Evolutionary conservation across 2,888 invertebrate genomes (phyloP).

Genomic region (Cremastinae sp.): DNA sequence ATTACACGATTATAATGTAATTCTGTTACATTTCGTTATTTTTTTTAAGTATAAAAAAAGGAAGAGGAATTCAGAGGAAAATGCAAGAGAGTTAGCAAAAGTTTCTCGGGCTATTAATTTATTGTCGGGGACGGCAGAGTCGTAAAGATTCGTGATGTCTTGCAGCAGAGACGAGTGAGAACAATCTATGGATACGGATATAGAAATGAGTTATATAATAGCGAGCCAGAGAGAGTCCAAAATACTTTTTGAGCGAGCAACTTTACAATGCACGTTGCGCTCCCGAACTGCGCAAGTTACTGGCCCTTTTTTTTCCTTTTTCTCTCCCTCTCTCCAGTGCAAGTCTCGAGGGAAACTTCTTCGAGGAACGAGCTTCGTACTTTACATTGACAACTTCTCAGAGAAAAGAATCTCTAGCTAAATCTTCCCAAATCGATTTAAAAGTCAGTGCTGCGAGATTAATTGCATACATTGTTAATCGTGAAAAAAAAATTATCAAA

Average conservation of each 20-base stretch:
- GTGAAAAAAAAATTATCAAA: too few relatives aligned
- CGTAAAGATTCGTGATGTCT: slow-evolving; percentile 20
- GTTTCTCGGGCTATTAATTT: slow-evolving; percentile 38
- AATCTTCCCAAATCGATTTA: background rate
- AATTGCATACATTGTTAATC: too few relatives aligned
- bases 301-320: slow-evolving; percentile 11
- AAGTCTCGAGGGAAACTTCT: slow-evolving; percentile 2
- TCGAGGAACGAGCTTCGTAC: background rate
- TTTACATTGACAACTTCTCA: background rate
- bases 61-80: slow-evolving; percentile 3
- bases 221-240: slow-evolving; percentile 43
- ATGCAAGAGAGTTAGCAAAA: slow-evolving; percentile 29
- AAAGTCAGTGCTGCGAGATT: too few relatives aligned
- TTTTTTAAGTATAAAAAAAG: background rate
- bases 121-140: slow-evolving; percentile 48
- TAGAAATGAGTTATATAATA: slow-evolving; percentile 16
- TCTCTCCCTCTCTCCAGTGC: slow-evolving; percentile 19
- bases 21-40: background rate
- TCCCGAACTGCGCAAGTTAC: slow-evolving; percentile 50
- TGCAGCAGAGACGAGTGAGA: slow-evolving; percentile 20
- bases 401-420: background rate
- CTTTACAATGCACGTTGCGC: slow-evolving; percentile 37
- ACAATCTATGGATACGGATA: background rate
- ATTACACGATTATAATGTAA: background rate
- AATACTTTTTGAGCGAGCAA: slow-evolving; percentile 52